Percentiles rank a stretch among this genome's conserved stretches.
phyloP scores from a whole-genome alignment of 2,888 invertebrate genomes.

The Gastracanthus pulcherrimus region DNA sequence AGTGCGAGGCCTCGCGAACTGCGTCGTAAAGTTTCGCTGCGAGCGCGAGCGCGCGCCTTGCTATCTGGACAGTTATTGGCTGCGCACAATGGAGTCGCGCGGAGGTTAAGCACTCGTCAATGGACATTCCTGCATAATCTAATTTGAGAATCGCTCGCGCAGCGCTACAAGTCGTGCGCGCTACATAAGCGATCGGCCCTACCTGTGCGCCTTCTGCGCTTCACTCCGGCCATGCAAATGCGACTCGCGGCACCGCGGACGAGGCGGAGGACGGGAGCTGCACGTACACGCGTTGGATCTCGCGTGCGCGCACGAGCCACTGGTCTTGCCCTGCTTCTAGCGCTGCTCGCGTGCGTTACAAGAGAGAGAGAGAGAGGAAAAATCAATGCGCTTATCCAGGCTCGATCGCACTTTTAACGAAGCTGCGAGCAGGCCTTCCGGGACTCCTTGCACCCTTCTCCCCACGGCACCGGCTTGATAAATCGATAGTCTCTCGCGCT shows the following conservation, averaged over 20 bases:
- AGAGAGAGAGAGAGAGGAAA: neutral
- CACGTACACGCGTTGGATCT: too few species aligned
- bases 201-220: slow-evolving; percentile 45
- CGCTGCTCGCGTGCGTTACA: slow-evolving; percentile 39
- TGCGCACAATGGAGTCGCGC: slow-evolving; percentile 33
- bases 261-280: neutral
- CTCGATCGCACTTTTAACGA: slow-evolving; percentile 24
- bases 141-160: slow-evolving; percentile 64
- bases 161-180: slow-evolving; percentile 63
- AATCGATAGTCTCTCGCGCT: too few species aligned
- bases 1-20: too few species aligned
- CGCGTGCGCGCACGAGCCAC: slow-evolving; percentile 34
- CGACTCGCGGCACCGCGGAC: neutral
- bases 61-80: slow-evolving; percentile 22
- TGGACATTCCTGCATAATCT: slow-evolving; percentile 66
- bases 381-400: neutral
- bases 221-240: slow-evolving; percentile 55
- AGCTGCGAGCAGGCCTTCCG: neutral
- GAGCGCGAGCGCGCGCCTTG: neutral
- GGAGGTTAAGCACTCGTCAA: slow-evolving; percentile 57
- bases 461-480: too few species aligned
- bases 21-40: neutral
- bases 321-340: too few species aligned
- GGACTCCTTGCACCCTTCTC: too few species aligned
- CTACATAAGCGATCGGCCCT: slow-evolving; percentile 64